Base-by-base conservation (phyloP, 1,140 invertebrate genomes). In the Lepidostoma basale region DNA sequence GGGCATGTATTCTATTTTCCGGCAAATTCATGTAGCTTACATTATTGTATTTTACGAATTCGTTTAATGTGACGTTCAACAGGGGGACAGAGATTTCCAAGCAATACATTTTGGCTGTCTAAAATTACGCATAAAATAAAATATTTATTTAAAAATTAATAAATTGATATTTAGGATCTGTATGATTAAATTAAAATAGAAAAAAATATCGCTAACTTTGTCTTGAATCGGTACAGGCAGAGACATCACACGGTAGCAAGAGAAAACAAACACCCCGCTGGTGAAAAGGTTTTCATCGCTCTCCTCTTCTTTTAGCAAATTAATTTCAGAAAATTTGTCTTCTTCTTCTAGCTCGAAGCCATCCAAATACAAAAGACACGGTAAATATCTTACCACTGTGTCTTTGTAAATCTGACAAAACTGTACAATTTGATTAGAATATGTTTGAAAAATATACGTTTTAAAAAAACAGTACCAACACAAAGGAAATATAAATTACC, bases 81-180 rank as follows among this genome's bases (percentile, higher is more conserved):
- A 84, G 45, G 0, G 81, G 81, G 6, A 83, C 54, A 58, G 80
- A 79, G 47, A 82, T 49, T 56, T 83, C 81, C 14, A 84, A 75
- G 30, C 78, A 76, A 69, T 80, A 83, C 25, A 76, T 75, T 47
- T 75, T 75, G 5, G 76, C 75, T 16, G 78, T 79, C 81, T 83
- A 40, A 14, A 69, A 62, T 40, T 18, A 16, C 64, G 6, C 45
- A 33, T 39, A 14, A 49, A 49, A 49, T 22, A 49, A 49, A 49
- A 49, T 14, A 49, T 22, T 8, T 23, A 49, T 0, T 42, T 26
- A 26, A 39, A 20, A 58, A 36, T 16, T 54, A 22, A 49, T 49
- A 8, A 8, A 45, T 3, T 45, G 18, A 4, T 20, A 45, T 9
- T 6, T 12, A 33, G 6, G 30, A 33, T 6, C 30, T 45, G 8